These are phyloP conservation scores for Zaprionus ghesquierei DNA, from an alignment of 1,140 invertebrate species.

Conservation along the genomic window DNA sequence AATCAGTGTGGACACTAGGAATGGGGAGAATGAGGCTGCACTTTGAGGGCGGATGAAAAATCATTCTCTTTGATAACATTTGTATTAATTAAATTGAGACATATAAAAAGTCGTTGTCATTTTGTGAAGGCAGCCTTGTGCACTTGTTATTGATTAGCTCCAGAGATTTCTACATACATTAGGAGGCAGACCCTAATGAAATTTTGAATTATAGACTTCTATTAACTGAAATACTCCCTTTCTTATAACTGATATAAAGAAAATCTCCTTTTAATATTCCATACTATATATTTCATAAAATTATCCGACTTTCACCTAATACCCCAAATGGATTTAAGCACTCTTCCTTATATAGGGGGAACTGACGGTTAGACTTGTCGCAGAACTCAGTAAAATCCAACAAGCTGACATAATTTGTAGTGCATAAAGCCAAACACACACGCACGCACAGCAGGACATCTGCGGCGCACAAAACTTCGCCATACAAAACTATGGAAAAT, in stretches of 20 bases:
- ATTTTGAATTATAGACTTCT: too few species aligned
- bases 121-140: neutral
- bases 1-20: neutral
- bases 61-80: neutral
- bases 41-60: neutral
- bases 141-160: neutral
- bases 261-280: neutral
- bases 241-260: too few species aligned
- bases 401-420: constrained; percentile 58
- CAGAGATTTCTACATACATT: neutral
- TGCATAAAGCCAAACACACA: constrained; percentile 50
- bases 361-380: constrained; percentile 8
- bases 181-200: too few species aligned
- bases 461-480: constrained; percentile 60
- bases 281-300: neutral
- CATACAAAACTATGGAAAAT: constrained; percentile 65
- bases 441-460: constrained; percentile 68
- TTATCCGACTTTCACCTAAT: neutral
- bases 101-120: neutral
- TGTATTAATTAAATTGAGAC: constrained; percentile 2
- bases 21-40: neutral
- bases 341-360: neutral
- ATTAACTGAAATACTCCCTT: too few species aligned
- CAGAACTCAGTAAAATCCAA: constrained; percentile 9
- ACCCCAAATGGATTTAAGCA: neutral